These are phyloP conservation scores for Protodeltote pygarga DNA, from an alignment of 2,888 invertebrate species.

Conservation along the genomic window DNA sequence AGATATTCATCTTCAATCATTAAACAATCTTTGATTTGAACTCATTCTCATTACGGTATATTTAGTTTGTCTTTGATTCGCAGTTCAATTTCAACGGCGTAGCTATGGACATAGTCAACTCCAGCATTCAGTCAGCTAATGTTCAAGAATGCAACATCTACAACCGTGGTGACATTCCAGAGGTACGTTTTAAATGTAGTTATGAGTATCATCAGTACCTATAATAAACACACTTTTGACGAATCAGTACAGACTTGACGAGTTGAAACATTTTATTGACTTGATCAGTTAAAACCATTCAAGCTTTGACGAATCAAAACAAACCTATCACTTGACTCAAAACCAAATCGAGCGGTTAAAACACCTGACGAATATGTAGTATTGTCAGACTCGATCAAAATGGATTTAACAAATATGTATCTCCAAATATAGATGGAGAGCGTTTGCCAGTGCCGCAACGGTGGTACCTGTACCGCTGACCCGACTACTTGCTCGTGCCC, in stretches of 20 bases:
- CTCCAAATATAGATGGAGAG: slow-evolving; percentile 45
- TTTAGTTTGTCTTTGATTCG: slow-evolving; percentile 27
- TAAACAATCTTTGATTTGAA: too few relatives aligned
- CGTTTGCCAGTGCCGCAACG: slow-evolving; percentile 89
- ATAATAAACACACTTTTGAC: too few relatives aligned
- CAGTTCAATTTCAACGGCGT: slow-evolving; percentile 90
- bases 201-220: background rate
- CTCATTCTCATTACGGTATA: slow-evolving; percentile 19
- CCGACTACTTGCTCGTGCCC: slow-evolving; percentile 86
- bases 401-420: background rate
- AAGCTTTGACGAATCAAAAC: too few relatives aligned
- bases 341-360: too few relatives aligned
- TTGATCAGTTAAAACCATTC: too few relatives aligned
- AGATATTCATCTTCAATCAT: too few relatives aligned
- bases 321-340: too few relatives aligned
- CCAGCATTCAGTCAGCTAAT: slow-evolving; percentile 93
- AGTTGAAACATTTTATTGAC: too few relatives aligned
- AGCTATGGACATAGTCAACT: slow-evolving; percentile 90
- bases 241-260: too few relatives aligned
- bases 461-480: slow-evolving; percentile 87
- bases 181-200: slow-evolving; percentile 49
- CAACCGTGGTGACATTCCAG: slow-evolving; percentile 77
- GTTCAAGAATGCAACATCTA: slow-evolving; percentile 90
- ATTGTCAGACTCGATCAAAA: background rate
- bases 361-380: too few relatives aligned